Conservation (phyloP, 2,888 invertebrate genomes). For the Belgica antarctica region DNA sequence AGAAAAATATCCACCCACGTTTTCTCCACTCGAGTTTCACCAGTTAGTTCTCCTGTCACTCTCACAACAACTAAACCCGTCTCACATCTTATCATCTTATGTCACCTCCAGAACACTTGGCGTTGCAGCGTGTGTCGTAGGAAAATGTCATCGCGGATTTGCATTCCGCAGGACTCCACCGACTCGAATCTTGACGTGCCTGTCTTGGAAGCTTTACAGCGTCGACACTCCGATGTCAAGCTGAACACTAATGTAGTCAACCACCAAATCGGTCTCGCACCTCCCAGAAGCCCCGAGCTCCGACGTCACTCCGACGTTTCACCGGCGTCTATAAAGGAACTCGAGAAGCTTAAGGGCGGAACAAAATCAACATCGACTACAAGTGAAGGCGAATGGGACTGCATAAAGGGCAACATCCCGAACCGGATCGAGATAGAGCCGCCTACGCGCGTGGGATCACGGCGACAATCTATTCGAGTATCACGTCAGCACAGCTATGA, state of each 20-base stretch:
- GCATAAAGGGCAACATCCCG: conserved; percentile 45
- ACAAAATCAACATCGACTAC: conserved; percentile 26
- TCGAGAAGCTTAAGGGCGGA: conserved; percentile 72
- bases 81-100: no score
- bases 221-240: conserved; percentile 77
- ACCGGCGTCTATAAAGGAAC: conserved; percentile 79
- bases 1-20: no score
- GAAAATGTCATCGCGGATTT: conserved; percentile 74
- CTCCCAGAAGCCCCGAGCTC: conserved; percentile 78
- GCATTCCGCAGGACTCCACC: conserved; percentile 78
- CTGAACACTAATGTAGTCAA: conserved; percentile 59
- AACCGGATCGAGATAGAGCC: conserved; percentile 50
- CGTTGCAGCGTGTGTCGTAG: conserved; percentile 85
- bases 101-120: conserved; percentile 67
- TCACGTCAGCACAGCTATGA: conserved; percentile 80
- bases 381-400: conserved; percentile 45
- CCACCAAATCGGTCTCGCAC: conserved; percentile 63
- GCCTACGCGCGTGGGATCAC: conserved; percentile 55
- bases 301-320: conserved; percentile 83
- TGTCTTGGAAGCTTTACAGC: conserved; percentile 71
- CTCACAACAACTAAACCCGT: no score
- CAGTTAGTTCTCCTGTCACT: no score
- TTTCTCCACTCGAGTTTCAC: no score
- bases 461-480: conserved; percentile 62
- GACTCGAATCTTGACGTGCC: conserved; percentile 80